Evolutionary conservation across 1,140 invertebrate species (phyloP), one percentile per base, ranked within the genome.

Genomic region (Aphelinus certus): DNA sequence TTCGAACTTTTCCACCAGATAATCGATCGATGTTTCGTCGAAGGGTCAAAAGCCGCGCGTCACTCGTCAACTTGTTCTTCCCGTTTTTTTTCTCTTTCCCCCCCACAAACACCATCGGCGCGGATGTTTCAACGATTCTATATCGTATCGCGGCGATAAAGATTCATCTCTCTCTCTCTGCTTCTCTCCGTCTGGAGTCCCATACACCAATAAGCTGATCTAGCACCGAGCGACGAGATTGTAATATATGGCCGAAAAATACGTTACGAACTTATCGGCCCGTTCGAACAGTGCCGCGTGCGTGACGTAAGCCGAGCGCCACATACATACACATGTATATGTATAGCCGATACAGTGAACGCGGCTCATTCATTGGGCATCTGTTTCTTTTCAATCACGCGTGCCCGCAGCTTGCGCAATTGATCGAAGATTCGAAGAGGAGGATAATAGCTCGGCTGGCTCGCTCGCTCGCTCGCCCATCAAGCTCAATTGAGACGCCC

Each of bases 141-240:
- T 66, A 71, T 79, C 79, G 66, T 83, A 83, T 82, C 80, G 77
- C 68, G 60, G 45, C 74, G 84, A 86, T 86, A 86, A 83, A 83
- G 79, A 85, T 82, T 83, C 77, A 73, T 85, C 75, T 60, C 77
- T 57, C 26, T 26, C 26, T 26, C 26, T 26, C 26, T 26, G 26
- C 26, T 26, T 26, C 26, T 26, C 26, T 26, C 26, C 26, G 26
- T 26, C 26, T 26, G 26, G 0, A 26, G 68, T 78, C 77, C 65
- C 46, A 46, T 56, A 56, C 45, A 56, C 57, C 58, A 26, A 64
- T 56, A 63, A 6, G 3, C 7, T 61, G 9, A 42, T 67, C 63
- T 60, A 73, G 64, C 51, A 62, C 46, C 5, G 58, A 69, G 65
- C 6, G 42, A 47, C 48, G 26, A 65, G 66, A 47, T 60, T 9